Percentiles rank a stretch among this genome's conserved stretches.
These are phyloP conservation scores for Drosophila borborema DNA, from an alignment of 2,888 invertebrate genomes.

Conservation along the genomic window DNA sequence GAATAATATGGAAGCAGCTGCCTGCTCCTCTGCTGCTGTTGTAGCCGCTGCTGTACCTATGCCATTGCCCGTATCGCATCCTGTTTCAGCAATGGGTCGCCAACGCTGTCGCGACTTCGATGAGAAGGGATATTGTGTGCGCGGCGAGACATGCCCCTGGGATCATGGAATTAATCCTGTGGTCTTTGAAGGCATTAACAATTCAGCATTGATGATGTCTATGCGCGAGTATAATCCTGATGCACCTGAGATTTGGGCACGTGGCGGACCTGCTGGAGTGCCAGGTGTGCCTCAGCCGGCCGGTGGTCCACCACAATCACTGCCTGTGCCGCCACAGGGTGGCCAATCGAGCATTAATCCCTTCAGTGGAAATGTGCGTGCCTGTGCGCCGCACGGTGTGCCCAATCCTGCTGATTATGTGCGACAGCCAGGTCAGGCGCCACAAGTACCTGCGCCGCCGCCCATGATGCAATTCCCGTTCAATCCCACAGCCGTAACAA, in stretches of 20 bases:
- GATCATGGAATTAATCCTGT: slow-evolving; percentile 99
- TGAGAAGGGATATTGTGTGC: slow-evolving; percentile 97
- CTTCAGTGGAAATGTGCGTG: slow-evolving; percentile 81
- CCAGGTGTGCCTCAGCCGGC: slow-evolving; percentile 52
- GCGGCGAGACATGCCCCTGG: slow-evolving; percentile 98
- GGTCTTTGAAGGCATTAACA: slow-evolving; percentile 93
- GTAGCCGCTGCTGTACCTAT: slow-evolving; percentile 25
- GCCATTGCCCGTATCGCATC: slow-evolving; percentile 49
- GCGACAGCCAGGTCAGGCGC: slow-evolving; percentile 60
- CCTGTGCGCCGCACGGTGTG: slow-evolving; percentile 72
- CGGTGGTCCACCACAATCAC: slow-evolving; percentile 33
- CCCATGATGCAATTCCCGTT: slow-evolving; percentile 84
- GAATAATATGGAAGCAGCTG: slow-evolving; percentile 30
- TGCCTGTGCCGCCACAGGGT: slow-evolving; percentile 53
- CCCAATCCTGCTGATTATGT: slow-evolving; percentile 77
- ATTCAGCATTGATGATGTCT: slow-evolving; percentile 84
- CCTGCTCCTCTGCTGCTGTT: slow-evolving; percentile 30
- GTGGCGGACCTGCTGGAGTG: slow-evolving; percentile 76
- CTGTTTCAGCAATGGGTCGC: slow-evolving; percentile 85
- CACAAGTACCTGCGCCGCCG: slow-evolving; percentile 65
- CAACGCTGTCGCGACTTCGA: slow-evolving; percentile 95
- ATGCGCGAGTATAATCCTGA: slow-evolving; percentile 91
- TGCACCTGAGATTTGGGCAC: slow-evolving; percentile 90
- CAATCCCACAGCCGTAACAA: slow-evolving; percentile 83
- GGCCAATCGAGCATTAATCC: slow-evolving; percentile 79